Base-by-base conservation (phyloP, 2,888 invertebrate species). In the Sepioteuthis lessoniana region DNA sequence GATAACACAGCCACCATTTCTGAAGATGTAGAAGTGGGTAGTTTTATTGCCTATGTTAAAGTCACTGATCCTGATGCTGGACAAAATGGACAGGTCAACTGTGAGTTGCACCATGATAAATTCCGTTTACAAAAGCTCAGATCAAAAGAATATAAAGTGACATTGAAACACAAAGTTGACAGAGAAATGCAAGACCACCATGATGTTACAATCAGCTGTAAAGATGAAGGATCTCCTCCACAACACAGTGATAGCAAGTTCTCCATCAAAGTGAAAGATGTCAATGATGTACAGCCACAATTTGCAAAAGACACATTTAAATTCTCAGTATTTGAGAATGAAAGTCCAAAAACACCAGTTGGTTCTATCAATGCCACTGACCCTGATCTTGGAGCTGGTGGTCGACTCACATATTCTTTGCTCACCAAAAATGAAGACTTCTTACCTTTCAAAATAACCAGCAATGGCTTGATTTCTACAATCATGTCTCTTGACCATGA, bases 121-220 rank as follows among this genome's bases (percentile, higher is more conserved):
- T 76, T 76, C n/a, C 76, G 76, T 16, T 76, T 76, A 35, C 76
- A 76, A n/a, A 55, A 76, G 13, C n/a, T 76, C 16, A 76, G n/a
- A 76, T 76, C 76, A n/a, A 76, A 76, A 76, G 76, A 76, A 76
- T 76, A 76, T 13, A 76, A 76, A 76, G 76, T 76, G 76, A 76
- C 76, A 76, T 76, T 76, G 76, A 76, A 76, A 35, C 76, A 76
- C 76, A 76, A 76, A 76, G 76, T 76, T 76, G 76, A 76, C 76
- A 76, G 76, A 76, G 76, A 76, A 95, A 76, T 35, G 76, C 76
- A 76, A 76, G 76, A 76, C 16, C 76, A 76, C 76, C 76, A 76
- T 76, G 76, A 76, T 76, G 76, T 76, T 76, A 76, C 76, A 76
- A 76, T 76, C n/a, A 76, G 76, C 76, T 76, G 76, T n/a, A 76